phyloP scores from a whole-genome alignment of 2,113 vertebrate genomes.

The Ptyas mucosa region DNA sequence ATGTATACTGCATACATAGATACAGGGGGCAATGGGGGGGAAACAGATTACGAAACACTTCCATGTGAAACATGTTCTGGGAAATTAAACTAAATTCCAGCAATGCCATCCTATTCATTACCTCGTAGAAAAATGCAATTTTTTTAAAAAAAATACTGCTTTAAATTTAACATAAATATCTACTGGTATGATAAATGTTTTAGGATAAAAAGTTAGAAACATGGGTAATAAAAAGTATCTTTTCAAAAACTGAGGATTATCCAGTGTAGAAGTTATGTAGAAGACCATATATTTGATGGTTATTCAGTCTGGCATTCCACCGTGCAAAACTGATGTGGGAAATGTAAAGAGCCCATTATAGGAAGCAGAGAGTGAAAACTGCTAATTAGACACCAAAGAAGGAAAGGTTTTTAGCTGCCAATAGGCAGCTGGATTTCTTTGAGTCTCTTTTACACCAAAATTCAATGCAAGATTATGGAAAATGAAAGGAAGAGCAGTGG shows the following conservation, averaged over 20 bases:
- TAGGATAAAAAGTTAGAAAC: not conserved
- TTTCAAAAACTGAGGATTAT: conserved; percentile 5
- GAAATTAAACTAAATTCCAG: not conserved
- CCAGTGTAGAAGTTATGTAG: not conserved
- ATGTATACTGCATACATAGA: not conserved
- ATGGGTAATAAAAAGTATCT: not conserved
- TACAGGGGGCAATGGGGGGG: not conserved
- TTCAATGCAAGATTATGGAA: conserved; percentile 20
- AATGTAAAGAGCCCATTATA: conserved; percentile 16
- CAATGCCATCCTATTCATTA: not conserved
- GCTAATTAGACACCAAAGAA: conserved; percentile 33
- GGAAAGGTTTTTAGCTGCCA: conserved; percentile 23
- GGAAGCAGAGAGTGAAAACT: conserved; percentile 9
- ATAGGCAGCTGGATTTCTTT: conserved; percentile 13
- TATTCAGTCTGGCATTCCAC: conserved; percentile 17
- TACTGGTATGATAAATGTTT: not conserved
- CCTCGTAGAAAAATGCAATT: not conserved
- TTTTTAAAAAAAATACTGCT: not conserved
- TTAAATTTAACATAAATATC: not conserved
- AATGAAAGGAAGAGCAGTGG: not conserved
- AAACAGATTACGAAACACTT: not conserved
- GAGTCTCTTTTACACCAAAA: conserved; percentile 25
- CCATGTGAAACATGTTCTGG: not conserved
- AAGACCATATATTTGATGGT: conserved; percentile 5
- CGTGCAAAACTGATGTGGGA: conserved; percentile 9